Conservation (phyloP, 2,113 vertebrate species). For the Dicrurus megarhynchus region DNA sequence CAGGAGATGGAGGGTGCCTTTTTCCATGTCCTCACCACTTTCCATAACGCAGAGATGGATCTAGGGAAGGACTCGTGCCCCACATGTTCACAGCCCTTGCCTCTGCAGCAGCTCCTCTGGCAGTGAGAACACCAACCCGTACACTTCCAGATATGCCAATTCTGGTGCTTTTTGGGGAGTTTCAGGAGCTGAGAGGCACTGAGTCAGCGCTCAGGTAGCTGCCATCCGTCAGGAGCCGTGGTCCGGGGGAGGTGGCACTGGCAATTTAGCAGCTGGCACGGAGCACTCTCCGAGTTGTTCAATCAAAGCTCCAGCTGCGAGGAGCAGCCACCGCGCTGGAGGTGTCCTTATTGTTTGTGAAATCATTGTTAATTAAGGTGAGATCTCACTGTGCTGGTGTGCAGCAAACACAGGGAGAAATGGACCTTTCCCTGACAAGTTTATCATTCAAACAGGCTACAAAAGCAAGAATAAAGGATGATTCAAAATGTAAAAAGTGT, state of each 20-base stretch:
- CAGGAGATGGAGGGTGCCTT: neutral
- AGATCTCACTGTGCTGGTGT: neutral
- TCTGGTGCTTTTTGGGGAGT: neutral
- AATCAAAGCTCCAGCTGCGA: neutral
- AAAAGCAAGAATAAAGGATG: neutral
- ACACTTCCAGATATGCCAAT: fast-evolving
- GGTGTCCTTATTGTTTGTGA: neutral
- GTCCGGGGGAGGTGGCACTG: neutral
- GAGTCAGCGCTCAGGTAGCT: neutral
- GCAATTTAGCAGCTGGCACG: neutral
- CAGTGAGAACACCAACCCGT: fast-evolving
- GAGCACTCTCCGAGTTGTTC: neutral
- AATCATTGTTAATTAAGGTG: constrained; percentile 9
- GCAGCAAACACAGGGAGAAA: neutral
- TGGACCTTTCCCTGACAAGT: neutral
- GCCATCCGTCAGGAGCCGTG: fast-evolving
- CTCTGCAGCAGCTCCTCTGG: neutral
- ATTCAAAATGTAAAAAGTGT: neutral
- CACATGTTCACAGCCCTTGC: fast-evolving
- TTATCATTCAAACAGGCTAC: neutral
- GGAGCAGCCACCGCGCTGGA: neutral
- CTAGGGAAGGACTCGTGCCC: fast-evolving
- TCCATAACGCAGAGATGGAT: fast-evolving
- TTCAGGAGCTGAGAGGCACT: neutral
- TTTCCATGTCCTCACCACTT: fast-evolving